phyloP scores from a whole-genome alignment of 2,797 vertebrate species.

The Gorsachius magnificus region DNA sequence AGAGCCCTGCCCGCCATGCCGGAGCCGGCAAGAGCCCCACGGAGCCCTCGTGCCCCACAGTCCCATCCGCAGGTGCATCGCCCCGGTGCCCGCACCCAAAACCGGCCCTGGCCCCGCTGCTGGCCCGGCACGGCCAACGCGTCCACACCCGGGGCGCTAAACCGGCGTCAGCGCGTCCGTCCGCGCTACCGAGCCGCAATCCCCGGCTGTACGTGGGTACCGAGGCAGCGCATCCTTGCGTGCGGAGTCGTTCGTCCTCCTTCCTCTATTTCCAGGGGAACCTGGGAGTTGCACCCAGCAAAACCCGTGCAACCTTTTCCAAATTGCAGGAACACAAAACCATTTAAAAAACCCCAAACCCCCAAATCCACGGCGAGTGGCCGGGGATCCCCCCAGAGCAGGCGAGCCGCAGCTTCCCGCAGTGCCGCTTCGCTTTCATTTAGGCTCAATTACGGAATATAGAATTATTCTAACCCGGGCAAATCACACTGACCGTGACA shows the following conservation, averaged over 20 bases:
- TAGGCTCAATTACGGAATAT: constrained; percentile 51
- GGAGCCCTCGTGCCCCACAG: neutral
- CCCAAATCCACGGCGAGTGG: constrained; percentile 1
- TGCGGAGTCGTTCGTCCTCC: neutral
- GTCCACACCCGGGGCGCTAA: neutral
- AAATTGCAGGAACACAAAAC: neutral
- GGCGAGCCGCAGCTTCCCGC: constrained; percentile 22
- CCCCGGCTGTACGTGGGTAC: accelerated
- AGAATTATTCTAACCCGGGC: constrained; percentile 53
- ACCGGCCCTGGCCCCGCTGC: neutral
- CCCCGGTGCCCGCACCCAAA: accelerated
- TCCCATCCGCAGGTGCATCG: neutral
- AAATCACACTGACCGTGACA: constrained; percentile 31
- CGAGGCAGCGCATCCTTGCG: accelerated
- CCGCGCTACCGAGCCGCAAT: neutral
- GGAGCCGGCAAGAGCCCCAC: neutral
- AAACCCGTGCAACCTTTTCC: neutral
- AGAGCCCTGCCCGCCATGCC: neutral
- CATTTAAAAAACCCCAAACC: neutral
- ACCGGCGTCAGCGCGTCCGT: accelerated
- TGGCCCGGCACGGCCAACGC: accelerated
- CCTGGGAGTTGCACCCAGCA: neutral
- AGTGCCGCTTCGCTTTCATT: constrained; percentile 56
- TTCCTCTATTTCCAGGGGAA: neutral
- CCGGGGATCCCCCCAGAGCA: neutral